Conservation (phyloP, 2,797 vertebrate genomes). For the Threskiornis aethiopicus region DNA sequence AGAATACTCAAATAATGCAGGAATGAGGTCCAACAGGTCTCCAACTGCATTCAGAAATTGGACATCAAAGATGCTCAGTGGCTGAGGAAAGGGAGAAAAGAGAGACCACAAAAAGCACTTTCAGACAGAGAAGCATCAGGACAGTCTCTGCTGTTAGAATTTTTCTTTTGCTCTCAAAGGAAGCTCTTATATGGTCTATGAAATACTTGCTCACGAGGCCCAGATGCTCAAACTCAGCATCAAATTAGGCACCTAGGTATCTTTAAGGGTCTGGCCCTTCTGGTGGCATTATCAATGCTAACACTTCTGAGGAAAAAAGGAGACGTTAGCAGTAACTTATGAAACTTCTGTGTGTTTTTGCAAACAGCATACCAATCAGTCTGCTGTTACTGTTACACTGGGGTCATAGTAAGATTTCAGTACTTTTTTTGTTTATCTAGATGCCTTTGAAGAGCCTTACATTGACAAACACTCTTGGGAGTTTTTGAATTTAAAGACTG, state of each 20-base stretch:
- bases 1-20: slow-evolving; percentile 74
- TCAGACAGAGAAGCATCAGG: not conserved
- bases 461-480: not conserved
- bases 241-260: not conserved
- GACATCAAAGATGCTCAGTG: slow-evolving; percentile 81
- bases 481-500: not conserved
- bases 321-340: not conserved
- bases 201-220: not conserved
- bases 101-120: not conserved
- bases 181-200: not conserved
- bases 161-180: not conserved
- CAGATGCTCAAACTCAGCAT: not conserved
- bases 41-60: slow-evolving; percentile 88
- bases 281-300: not conserved
- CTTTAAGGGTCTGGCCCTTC: not conserved
- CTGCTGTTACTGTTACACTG: not conserved
- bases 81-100: slow-evolving; percentile 65
- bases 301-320: not conserved
- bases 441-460: not conserved
- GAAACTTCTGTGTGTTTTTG: not conserved
- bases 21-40: slow-evolving; percentile 90
- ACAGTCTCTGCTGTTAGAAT: not conserved
- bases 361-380: not conserved
- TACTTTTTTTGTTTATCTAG: not conserved
- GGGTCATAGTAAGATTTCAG: not conserved